Conservation (phyloP, 2,888 invertebrate species). For the Drosophila colorata region DNA sequence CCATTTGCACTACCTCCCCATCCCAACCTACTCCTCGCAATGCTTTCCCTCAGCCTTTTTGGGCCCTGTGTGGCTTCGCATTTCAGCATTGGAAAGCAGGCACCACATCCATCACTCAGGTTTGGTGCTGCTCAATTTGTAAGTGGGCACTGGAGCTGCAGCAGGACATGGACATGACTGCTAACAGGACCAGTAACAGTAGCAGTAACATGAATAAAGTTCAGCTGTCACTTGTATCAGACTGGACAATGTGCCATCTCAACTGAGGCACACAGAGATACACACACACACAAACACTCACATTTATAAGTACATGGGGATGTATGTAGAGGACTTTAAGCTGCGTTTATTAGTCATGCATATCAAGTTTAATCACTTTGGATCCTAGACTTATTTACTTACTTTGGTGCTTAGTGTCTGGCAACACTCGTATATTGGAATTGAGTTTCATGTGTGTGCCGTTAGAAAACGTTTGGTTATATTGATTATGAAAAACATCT, state of each 20-base stretch:
- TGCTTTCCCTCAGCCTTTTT: neutral
- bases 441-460: constrained; percentile 18
- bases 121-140: constrained; percentile 52
- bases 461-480: neutral
- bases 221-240: constrained; percentile 28
- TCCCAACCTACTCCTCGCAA: too few relatives aligned
- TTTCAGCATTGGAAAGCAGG: constrained; percentile 29
- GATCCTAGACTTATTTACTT: constrained; percentile 20
- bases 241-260: constrained; percentile 26
- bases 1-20: too few relatives aligned
- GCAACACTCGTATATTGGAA: neutral
- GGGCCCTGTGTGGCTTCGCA: constrained; percentile 16
- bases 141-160: constrained; percentile 33
- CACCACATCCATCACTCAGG: constrained; percentile 50
- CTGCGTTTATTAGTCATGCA: constrained; percentile 31
- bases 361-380: constrained; percentile 50
- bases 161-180: constrained; percentile 32
- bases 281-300: neutral
- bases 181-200: constrained; percentile 4
- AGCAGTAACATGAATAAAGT: constrained; percentile 27
- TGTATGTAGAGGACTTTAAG: neutral
- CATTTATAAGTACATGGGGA: neutral
- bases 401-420: neutral
- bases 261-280: constrained; percentile 10
- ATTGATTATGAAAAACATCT: neutral